Evolutionary conservation across 2,113 vertebrate species (phyloP), one percentile per base, ranked within the genome.

Genomic region (Microtus ochrogaster): DNA sequence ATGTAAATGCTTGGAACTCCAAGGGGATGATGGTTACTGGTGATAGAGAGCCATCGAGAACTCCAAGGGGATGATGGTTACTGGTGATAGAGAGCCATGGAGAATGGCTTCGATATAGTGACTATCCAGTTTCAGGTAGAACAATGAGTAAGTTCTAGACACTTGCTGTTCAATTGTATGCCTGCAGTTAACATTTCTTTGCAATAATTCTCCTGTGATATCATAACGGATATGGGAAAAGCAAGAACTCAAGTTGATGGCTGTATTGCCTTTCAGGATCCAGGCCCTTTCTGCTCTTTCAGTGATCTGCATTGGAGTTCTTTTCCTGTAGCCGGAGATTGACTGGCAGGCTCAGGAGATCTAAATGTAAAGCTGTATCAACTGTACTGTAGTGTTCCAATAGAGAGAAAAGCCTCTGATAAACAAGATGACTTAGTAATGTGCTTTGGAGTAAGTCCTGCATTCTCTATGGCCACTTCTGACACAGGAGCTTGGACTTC

Each of bases 391-490:
- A n/a, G 2, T 73, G 19, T 86, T 33, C 22, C 47, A 52, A 30
- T 11, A 10, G 24, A 39, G 21, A 90, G 58, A 55, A 72, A 90
- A 78, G 17, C 55, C 19, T n/a, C 73, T 55, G 24, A 82, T 79
- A 91, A 94, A 58, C 77, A 91, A 49, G 79, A 44, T 65, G 58
- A 49, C 58, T 72, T 83, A 73, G 16, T 55, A 61, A 68, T 41
- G 22, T 41, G 44, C 68, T 85, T 61, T 77, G 41, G 70, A 76
- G 73, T 74, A 1, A 0, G 11, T 28, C 14, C 2, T 63, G 4
- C 22, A 30, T 94, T 91, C 93, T 77, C 24, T 78, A 17, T 61
- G 36, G 33, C 58, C 36, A 66, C 74, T 96, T 90, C 73, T 89
- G 72, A 93, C 47, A 19, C 19, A 73, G 41, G 6, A 77, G 55